Evolutionary conservation across 2,113 vertebrate species (phyloP).

Genomic region (Poecilia latipinna): DNA sequence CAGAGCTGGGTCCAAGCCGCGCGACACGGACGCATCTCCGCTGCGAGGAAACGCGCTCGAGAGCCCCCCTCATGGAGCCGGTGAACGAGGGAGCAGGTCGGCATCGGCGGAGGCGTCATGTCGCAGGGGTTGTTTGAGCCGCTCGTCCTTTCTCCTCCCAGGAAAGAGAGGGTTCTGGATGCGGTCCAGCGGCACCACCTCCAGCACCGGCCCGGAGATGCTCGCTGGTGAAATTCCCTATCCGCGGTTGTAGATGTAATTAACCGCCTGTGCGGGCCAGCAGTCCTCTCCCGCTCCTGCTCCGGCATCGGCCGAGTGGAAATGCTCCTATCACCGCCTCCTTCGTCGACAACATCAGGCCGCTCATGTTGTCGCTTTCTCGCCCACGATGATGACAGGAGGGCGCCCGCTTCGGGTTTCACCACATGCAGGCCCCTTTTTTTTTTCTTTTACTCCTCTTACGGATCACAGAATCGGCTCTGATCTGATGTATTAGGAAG

Average conservation of each 20-base stretch:
- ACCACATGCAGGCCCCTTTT: slow-evolving; percentile 20
- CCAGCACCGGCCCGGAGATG: slow-evolving; percentile 38
- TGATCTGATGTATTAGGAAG: slow-evolving; percentile 27
- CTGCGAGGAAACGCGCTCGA: not conserved
- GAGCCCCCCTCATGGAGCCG: not conserved
- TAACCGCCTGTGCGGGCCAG: slow-evolving; percentile 27
- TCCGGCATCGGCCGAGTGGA: slow-evolving; percentile 40
- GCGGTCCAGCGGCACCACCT: slow-evolving; percentile 24
- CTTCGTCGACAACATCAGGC: slow-evolving; percentile 21
- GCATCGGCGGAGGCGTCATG: slow-evolving; percentile 17
- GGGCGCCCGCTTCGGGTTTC: slow-evolving; percentile 24
- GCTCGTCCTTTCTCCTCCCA: not conserved
- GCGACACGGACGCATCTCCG: slow-evolving; percentile 4
- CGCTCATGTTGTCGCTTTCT: slow-evolving; percentile 19
- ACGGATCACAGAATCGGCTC: slow-evolving; percentile 4
- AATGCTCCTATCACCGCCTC: slow-evolving; percentile 43
- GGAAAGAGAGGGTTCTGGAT: slow-evolving; percentile 22
- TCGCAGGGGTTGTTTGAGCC: slow-evolving; percentile 15
- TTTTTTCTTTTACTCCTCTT: not conserved
- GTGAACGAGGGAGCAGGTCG: not conserved
- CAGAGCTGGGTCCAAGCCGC: slow-evolving; percentile 8
- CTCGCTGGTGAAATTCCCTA: slow-evolving; percentile 37
- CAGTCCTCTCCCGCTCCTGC: slow-evolving; percentile 23
- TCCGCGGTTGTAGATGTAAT: slow-evolving; percentile 32
- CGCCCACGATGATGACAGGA: slow-evolving; percentile 34